phyloP scores from a whole-genome alignment of 2,113 vertebrate genomes.

The Hyperopisus bebe region DNA sequence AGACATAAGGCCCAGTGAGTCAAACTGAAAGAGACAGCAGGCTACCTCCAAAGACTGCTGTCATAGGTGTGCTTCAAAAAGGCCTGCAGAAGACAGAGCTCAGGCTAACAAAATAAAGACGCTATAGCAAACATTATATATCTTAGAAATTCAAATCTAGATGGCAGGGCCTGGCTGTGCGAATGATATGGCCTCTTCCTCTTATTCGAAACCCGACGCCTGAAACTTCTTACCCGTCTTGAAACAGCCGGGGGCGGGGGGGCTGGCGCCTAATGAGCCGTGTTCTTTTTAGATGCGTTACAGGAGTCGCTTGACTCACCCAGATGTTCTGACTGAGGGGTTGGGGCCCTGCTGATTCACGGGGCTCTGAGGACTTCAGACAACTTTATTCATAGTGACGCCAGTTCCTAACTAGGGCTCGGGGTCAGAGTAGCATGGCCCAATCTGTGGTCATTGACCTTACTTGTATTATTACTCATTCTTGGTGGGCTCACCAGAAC shows the following conservation, averaged over 20 bases:
- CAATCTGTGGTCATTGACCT: neutral
- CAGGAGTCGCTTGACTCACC: conserved; percentile 8
- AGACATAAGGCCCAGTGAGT: neutral
- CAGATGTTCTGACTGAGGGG: conserved; percentile 1
- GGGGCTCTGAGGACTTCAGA: conserved; percentile 3
- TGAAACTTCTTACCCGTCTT: neutral
- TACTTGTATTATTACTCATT: conserved; percentile 2
- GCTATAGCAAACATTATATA: neutral
- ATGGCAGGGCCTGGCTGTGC: neutral
- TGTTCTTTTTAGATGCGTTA: neutral
- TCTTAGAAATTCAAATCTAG: neutral
- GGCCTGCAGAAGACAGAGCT: neutral
- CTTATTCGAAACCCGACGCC: neutral
- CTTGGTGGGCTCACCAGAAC: neutral
- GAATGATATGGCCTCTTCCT: neutral
- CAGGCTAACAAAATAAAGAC: neutral
- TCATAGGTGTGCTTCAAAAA: neutral
- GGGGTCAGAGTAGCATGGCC: neutral
- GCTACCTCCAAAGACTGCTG: neutral
- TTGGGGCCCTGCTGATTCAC: neutral
- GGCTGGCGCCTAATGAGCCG: neutral
- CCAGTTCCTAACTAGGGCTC: neutral
- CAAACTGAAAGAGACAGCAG: neutral
- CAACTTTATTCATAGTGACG: neutral
- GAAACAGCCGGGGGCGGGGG: neutral